Conservation (phyloP, 2,888 invertebrate species). For the Eilema sororculum region DNA sequence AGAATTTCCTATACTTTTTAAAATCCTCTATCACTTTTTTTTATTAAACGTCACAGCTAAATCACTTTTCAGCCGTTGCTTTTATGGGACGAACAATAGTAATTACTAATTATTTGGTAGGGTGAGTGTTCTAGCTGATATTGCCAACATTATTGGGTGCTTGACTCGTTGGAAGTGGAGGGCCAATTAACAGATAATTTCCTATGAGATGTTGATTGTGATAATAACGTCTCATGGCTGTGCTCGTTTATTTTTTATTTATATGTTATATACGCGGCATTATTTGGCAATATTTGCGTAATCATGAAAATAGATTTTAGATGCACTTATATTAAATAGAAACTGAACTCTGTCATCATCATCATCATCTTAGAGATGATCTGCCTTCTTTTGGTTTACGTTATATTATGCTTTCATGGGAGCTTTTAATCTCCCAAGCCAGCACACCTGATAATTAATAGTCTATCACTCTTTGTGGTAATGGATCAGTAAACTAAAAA, state of each 20-base stretch:
- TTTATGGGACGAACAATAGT: background rate
- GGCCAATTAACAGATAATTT: constrained; percentile 21
- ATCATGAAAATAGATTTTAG: background rate
- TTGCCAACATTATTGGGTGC: constrained; percentile 19
- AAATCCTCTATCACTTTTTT: no score
- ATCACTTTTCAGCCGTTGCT: background rate
- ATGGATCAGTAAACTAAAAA: no score
- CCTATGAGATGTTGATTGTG: constrained; percentile 18
- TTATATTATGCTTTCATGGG: no score
- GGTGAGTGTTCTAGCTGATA: background rate
- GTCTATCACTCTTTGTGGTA: no score
- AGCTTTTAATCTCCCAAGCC: no score
- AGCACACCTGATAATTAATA: no score
- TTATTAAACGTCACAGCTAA: no score
- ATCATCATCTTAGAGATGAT: no score
- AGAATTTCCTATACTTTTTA: no score
- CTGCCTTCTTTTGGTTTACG: no score
- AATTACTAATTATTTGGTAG: background rate
- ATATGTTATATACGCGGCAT: background rate
- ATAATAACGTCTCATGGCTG: constrained; percentile 10
- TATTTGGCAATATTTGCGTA: background rate
- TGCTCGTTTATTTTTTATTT: constrained; percentile 13
- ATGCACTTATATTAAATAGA: background rate
- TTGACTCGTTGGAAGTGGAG: constrained; percentile 11
- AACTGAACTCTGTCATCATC: background rate